Evolutionary conservation across 2,888 invertebrate species (phyloP), one percentile per base, ranked within the genome.

Genomic region (Byasa hedistus): DNA sequence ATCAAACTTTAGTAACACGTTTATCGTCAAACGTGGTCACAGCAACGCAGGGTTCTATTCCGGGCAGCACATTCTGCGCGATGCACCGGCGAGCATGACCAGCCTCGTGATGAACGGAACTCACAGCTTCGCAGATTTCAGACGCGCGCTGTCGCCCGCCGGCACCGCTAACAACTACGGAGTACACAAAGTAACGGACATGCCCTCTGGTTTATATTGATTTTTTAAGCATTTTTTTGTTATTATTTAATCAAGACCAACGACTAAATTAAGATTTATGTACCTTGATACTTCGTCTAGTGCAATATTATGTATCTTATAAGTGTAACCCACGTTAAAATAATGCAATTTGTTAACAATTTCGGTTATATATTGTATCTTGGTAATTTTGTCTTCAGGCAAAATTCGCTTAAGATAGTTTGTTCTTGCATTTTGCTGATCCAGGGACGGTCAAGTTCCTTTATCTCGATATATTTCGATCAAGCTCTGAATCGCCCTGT

Each of bases 131-230:
- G 83, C 86, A 22, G 92, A 92, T 74, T 77, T 90, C 64, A 90
- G 92, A 71, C 84, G 89, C 71, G 87, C 86, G 3, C 71, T 91
- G 10, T 89, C 91, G 0, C 88, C 89, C 0, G 82, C 85, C 68
- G 87, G 87, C 21, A 82, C 85, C 55, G 84, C 85, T 4, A 85
- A 80, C 69, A 83, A 75, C 70, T 87, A 84, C 68, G 93, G 94
- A 36, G 81, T 88, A 48, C 92, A 93, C 64, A 95, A 95, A 89
- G 92, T 95, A 15, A 95, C 95, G 7, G 95, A 95, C 79, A 93
- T 95, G 85, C 95, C 95, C 71, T 95, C 95, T 57, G 95, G 95
- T 65, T 85, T 95, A 70, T 95, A 95, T 86, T 95, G 77, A 85
- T 75, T 76, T 73, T 57, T 69, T 69, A 70, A 70, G 64, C 39